Evolutionary conservation across 1,140 invertebrate genomes (phyloP).

Genomic region (Panulirus ornatus): DNA sequence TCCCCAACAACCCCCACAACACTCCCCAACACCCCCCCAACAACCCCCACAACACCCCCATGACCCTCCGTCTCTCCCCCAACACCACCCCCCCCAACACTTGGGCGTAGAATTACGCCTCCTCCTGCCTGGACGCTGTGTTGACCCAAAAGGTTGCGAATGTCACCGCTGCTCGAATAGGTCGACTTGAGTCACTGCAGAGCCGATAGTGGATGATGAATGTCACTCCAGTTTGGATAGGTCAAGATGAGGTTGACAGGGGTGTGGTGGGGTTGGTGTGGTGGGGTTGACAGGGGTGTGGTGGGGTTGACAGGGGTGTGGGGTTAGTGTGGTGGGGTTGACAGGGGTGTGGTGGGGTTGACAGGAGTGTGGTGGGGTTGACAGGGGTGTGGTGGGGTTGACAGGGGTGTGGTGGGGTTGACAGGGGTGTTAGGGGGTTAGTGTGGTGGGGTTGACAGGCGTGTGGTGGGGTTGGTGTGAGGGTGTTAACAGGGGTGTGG

Average conservation of each 20-base stretch:
- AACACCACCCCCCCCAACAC: neutral
- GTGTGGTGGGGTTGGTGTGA: neutral
- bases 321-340: too few species aligned
- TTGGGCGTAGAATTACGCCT: neutral
- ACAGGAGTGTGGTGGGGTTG: too few species aligned
- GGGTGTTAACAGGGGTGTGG: too few species aligned
- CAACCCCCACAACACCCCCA: neutral
- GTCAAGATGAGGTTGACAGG: neutral
- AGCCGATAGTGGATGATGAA: neutral
- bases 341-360: too few species aligned
- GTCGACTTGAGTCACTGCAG: neutral
- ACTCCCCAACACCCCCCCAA: too few species aligned
- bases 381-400: too few species aligned
- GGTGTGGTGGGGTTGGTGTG: neutral
- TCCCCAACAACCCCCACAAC: neutral
- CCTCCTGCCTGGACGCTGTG: too few species aligned
- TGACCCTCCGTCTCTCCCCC: neutral
- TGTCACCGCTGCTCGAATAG: too few species aligned
- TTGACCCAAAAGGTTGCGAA: neutral
- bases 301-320: too few species aligned
- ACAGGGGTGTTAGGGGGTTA: too few species aligned
- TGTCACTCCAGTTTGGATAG: neutral
- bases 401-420: too few species aligned
- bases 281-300: too few species aligned
- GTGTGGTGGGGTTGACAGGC: neutral